These are phyloP conservation scores for Otis tarda DNA, from an alignment of 2,113 vertebrate species.

Conservation along the genomic window DNA sequence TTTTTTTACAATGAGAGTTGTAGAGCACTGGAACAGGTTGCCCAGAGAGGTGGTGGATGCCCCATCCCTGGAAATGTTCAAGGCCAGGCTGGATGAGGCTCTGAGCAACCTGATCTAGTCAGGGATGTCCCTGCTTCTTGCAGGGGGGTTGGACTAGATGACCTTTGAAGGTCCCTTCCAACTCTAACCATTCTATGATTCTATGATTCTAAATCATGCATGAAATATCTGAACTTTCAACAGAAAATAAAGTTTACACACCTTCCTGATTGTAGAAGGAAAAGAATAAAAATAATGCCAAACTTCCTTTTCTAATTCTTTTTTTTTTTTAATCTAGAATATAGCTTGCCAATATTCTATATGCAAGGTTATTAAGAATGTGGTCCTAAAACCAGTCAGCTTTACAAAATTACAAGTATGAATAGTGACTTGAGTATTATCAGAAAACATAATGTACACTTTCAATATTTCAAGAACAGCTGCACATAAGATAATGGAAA, in stretches of 20 bases:
- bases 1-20: no score
- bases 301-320: neutral
- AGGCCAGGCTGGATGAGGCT: no score
- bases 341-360: neutral
- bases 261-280: neutral
- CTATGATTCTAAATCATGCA: no score
- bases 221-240: neutral
- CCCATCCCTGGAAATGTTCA: no score
- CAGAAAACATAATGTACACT: neutral
- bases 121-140: no score
- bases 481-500: neutral
- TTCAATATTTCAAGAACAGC: neutral
- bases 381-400: neutral
- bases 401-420: neutral
- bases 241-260: neutral
- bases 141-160: no score
- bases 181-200: no score
- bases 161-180: no score
- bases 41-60: no score
- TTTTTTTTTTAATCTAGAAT: neutral
- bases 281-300: neutral
- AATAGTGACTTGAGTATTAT: neutral
- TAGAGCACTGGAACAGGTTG: no score
- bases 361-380: neutral
- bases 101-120: no score